These are phyloP conservation scores for Chirona hameri DNA, from an alignment of 2,888 invertebrate genomes.

Conservation along the genomic window DNA sequence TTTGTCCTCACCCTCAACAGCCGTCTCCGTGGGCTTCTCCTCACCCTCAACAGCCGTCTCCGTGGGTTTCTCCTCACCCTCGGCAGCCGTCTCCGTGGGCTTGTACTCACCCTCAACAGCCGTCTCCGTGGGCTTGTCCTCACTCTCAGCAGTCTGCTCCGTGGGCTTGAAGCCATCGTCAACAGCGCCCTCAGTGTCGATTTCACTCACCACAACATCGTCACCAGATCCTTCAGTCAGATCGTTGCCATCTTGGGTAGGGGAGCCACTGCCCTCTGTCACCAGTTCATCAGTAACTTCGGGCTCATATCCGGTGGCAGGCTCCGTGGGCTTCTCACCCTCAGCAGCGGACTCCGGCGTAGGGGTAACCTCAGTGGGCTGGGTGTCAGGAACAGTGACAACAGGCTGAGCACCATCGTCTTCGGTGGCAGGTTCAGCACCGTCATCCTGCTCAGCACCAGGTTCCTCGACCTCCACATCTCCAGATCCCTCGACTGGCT, in stretches of 20 bases:
- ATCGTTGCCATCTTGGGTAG: neutral
- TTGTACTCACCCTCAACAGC: too few species aligned
- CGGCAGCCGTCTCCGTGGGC: too few species aligned
- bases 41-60: neutral
- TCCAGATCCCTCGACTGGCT: too few species aligned
- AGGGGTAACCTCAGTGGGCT: too few species aligned
- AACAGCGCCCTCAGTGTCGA: too few species aligned
- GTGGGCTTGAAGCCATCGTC: neutral
- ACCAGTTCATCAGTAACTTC: neutral
- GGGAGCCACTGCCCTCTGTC: neutral
- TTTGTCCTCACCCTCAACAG: neutral
- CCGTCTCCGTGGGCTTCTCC: neutral
- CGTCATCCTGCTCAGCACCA: neutral
- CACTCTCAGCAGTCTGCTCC: neutral
- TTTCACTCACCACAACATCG: too few species aligned
- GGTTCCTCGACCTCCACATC: neutral
- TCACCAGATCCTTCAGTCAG: neutral
- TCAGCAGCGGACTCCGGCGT: neutral
- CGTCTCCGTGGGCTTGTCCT: neutral
- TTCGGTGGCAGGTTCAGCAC: neutral
- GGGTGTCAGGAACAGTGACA: too few species aligned
- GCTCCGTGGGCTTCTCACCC: neutral
- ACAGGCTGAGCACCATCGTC: too few species aligned
- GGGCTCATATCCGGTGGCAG: neutral
- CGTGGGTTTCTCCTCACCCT: neutral